A percentile compares a stretch with the other conserved stretches of the same genome.
These are phyloP conservation scores for Rhynchopsitta pachyrhyncha DNA, from an alignment of 2,113 vertebrate species.

Conservation along the genomic window DNA sequence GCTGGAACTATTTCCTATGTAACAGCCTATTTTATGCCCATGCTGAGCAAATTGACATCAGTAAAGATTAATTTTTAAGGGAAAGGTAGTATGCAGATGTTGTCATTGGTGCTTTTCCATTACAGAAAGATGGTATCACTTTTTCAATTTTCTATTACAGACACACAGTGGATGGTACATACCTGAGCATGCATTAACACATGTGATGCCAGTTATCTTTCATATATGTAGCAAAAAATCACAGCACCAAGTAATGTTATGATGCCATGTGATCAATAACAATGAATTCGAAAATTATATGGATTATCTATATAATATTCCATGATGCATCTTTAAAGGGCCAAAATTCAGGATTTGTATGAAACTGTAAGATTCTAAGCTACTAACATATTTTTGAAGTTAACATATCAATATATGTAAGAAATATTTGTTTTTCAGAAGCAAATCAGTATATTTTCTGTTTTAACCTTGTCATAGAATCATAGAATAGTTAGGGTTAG, in stretches of 20 bases:
- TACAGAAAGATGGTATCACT: background rate
- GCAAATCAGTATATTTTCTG: background rate
- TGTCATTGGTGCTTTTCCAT: background rate
- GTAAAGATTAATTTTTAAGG: background rate
- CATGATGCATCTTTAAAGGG: background rate
- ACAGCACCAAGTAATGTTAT: background rate
- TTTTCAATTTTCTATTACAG: background rate
- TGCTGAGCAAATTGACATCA: background rate
- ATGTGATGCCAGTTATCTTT: background rate
- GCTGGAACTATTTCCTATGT: background rate
- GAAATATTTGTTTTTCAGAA: background rate
- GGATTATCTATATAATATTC: background rate
- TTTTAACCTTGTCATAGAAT: background rate
- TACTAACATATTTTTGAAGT: background rate
- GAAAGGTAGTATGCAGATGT: background rate
- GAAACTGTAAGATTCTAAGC: background rate
- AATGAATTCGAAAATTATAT: background rate
- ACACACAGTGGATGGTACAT: accelerated
- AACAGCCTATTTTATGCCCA: background rate
- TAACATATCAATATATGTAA: background rate
- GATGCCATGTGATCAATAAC: background rate
- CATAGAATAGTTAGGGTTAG: too few species aligned
- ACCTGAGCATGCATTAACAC: background rate
- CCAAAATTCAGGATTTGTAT: background rate
- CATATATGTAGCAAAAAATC: background rate